Evolutionary conservation across 1,140 invertebrate species (phyloP), one percentile per base, ranked within the genome.

Genomic region (Drosophila grimshawi): DNA sequence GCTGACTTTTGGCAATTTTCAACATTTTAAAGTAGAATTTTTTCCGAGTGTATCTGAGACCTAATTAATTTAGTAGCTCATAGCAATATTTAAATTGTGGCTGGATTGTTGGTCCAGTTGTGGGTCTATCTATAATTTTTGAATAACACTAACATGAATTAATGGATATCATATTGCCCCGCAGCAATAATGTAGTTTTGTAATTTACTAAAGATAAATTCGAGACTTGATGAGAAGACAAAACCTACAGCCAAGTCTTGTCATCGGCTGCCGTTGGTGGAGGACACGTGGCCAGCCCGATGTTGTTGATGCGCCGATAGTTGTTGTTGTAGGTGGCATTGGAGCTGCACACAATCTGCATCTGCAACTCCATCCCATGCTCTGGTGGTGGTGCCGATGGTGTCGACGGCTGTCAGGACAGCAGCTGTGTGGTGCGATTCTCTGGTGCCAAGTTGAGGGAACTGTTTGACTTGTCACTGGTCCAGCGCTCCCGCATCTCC

Each of bases 201-300:
- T 11, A 11, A 57, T 51, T 59, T 27, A 19, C 35, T 59, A 46
- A 45, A 39, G n/a, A 52, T 85, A 89, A 88, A 88, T 88, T 88
- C 83, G 85, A 88, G 83, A 80, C 51, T 43, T 71, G 46, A 59
- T 48, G 27, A 19, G 46, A 72, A 19, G 4, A 7, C 6, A 3
- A 19, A 41, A 70, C 62, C 78, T 91, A 91, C 49, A 91, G 80
- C 90, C 90, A 91, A 71, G 86, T 91, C 66, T 80, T 91, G 61
- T 91, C 90, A 67, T 90, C 82, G 19, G 70, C 56, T 30, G 61
- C 37, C 56, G 70, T 32, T 5, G 69, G 46, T 49, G 67, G 41
- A 5, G 70, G 2, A 37, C 64, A n/a, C 5, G 51, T 5, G 4
- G 65, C n/a, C 33, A 39, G 43, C 3, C 11, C 32, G 29, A 46